These are phyloP conservation scores for Heliothis peltigera DNA, from an alignment of 2,888 invertebrate genomes.

Conservation along the genomic window DNA sequence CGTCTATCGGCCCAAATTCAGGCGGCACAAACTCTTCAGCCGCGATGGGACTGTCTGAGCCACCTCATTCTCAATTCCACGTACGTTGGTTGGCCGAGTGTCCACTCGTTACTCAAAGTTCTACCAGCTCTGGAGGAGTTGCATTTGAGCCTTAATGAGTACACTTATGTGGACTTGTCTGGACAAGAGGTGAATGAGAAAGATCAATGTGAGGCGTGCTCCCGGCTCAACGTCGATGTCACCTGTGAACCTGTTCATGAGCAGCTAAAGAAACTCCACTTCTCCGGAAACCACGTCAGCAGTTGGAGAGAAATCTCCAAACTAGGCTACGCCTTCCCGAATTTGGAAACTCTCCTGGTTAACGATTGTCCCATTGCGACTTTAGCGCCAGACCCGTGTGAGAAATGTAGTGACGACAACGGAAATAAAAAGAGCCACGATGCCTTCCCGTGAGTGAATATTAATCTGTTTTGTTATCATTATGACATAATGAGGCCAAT, in stretches of 20 bases:
- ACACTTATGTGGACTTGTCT: constrained; percentile 93
- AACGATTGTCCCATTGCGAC: constrained; percentile 95
- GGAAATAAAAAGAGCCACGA: constrained; percentile 90
- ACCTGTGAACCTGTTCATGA: constrained; percentile 88
- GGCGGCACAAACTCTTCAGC: constrained; percentile 85
- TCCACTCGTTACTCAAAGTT: constrained; percentile 93
- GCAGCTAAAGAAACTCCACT: constrained; percentile 94
- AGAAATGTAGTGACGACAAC: constrained; percentile 85
- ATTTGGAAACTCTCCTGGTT: constrained; percentile 95
- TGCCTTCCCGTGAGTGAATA: constrained; percentile 88
- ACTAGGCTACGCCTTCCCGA: constrained; percentile 96
- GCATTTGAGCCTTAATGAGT: constrained; percentile 97
- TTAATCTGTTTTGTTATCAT: constrained; percentile 22
- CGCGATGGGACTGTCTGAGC: constrained; percentile 91
- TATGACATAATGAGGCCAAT: constrained; percentile 63
- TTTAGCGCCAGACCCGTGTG: constrained; percentile 90
- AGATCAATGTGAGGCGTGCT: constrained; percentile 82
- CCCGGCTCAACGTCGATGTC: constrained; percentile 76
- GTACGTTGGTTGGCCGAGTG: constrained; percentile 95
- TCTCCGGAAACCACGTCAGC: constrained; percentile 96
- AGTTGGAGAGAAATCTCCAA: constrained; percentile 96
- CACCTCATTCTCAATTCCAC: constrained; percentile 97
- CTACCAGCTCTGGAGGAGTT: constrained; percentile 96
- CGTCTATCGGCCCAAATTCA: constrained; percentile 93
- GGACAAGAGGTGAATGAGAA: constrained; percentile 80